These are phyloP conservation scores for Probosciger aterrimus DNA, from an alignment of 2,113 vertebrate genomes.

Conservation along the genomic window DNA sequence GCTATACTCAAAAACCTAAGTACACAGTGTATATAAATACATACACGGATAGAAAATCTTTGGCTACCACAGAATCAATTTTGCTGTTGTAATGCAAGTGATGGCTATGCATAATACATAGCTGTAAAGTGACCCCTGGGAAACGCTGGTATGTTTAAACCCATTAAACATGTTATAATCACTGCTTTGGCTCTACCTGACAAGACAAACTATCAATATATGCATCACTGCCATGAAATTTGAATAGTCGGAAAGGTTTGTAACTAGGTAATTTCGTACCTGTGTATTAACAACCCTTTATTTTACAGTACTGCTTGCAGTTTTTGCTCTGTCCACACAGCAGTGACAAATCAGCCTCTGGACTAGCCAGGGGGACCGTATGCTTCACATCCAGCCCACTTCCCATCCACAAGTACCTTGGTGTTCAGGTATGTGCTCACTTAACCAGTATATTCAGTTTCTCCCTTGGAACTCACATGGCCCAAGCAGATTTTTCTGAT, in stretches of 20 bases:
- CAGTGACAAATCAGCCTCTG: background rate
- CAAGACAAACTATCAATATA: background rate
- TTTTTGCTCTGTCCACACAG: background rate
- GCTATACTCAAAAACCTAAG: rapidly evolving
- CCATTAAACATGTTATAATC: background rate
- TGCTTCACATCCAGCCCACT: background rate
- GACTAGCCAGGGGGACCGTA: background rate
- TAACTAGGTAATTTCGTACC: background rate
- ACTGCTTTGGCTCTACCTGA: background rate
- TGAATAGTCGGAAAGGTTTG: background rate
- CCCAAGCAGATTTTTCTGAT: background rate
- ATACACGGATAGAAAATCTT: rapidly evolving
- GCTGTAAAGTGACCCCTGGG: background rate
- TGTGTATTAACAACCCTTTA: background rate
- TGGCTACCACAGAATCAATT: background rate
- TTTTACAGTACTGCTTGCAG: background rate
- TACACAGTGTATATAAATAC: no score
- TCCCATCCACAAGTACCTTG: background rate
- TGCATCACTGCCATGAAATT: background rate
- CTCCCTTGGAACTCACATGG: background rate
- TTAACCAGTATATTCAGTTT: rapidly evolving
- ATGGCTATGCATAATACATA: background rate
- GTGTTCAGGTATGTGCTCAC: background rate
- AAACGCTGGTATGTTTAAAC: background rate
- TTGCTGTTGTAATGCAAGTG: background rate